Evolutionary conservation across 2,888 invertebrate species (phyloP), one percentile per base, ranked within the genome.

Genomic region (Notocelia uddmanniana): DNA sequence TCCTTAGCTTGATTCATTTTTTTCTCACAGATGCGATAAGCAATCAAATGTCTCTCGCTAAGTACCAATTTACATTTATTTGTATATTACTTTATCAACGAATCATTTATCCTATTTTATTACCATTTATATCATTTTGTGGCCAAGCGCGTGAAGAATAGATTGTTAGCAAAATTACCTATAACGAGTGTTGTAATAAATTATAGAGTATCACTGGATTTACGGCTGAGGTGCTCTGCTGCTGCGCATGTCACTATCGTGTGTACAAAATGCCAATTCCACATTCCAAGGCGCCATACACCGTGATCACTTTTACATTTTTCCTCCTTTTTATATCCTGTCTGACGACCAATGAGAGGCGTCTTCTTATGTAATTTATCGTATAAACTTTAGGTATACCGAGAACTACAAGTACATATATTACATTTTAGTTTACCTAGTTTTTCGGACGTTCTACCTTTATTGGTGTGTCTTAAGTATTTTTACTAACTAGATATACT

Each of bases 271-370:
- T 23, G 54, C 45, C 68, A 68, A 73, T 75, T 72, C 71, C 76
- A 77, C 82, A 85, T 85, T 80, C 85, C 84, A 3, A 57, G 57
- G 78, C 83, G 78, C 78, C 81, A 77, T 52, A 77, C 79, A 74
- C 80, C 80, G 76, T 74, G 60, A 50, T 63, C 18, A 74, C 50
- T 66, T 63, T 68, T 63, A 63, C 60, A 55, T 48, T 66, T 64
- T 45, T 64, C 66, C 45, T 66, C 54, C 45, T 48, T 37, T 66
- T 48, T 21, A 48, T 54, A 31, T 63, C 52, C 34, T 63, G 63
- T 52, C 52, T 52, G 0, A 37, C 21, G 21, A 11, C 0, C 19
- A 11, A 23, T 50, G 19, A 19, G 11, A 19, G 19, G 45, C 15
- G 8, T 45, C 45, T 45, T 5, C n/a, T 45, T 45, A 45, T n/a